Percentiles rank a stretch among this genome's conserved stretches.
phyloP scores from a whole-genome alignment of 2,888 invertebrate species.

The Conomelus anceps region DNA sequence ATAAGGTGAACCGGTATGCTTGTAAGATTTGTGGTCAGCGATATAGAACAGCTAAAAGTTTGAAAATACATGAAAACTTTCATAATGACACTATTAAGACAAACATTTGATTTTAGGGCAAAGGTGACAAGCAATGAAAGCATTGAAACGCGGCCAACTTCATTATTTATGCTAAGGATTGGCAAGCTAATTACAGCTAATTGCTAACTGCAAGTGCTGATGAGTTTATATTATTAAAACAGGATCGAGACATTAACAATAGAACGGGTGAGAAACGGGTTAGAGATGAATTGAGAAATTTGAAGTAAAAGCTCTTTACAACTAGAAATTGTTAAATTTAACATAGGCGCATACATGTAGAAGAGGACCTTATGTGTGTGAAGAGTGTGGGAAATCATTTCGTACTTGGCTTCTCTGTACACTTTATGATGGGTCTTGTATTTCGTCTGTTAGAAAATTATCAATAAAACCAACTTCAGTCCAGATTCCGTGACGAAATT shows the following conservation, averaged over 20 bases:
- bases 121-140: background rate
- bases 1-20: background rate
- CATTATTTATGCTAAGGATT: background rate
- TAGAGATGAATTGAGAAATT: conserved; percentile 38
- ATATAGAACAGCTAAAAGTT: background rate
- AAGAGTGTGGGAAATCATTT: conserved; percentile 40
- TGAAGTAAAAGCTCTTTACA: conserved; percentile 44
- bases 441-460: too few relatives aligned
- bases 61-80: background rate
- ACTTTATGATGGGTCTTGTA: too few relatives aligned
- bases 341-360: conserved; percentile 44
- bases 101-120: background rate
- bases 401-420: conserved; percentile 36
- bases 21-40: background rate
- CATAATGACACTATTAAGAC: background rate
- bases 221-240: background rate
- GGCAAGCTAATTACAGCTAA: too few relatives aligned
- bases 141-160: background rate
- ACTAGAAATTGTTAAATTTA: conserved; percentile 46
- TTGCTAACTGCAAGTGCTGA: background rate
- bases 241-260: background rate
- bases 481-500: too few relatives aligned
- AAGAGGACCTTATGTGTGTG: conserved; percentile 44
- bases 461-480: too few relatives aligned
- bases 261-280: too few relatives aligned